Conservation (phyloP, 2,113 vertebrate species). For the Chinchilla lanigera region DNA sequence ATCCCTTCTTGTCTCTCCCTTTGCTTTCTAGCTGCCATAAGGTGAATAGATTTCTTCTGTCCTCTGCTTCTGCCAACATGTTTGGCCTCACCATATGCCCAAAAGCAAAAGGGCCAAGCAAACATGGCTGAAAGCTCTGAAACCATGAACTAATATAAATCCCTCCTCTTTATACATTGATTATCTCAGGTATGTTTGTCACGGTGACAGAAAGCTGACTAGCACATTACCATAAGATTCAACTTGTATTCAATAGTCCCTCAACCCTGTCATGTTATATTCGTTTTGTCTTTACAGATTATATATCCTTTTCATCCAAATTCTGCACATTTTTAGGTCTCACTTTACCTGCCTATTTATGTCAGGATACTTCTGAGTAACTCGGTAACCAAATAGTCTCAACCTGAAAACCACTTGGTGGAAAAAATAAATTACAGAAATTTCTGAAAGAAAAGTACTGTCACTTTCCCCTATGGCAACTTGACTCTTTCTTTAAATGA, state of each 20-base stretch:
- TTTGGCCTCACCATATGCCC: neutral
- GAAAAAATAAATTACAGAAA: neutral
- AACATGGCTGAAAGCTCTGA: neutral
- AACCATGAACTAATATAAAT: neutral
- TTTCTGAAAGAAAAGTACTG: neutral
- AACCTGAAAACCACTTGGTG: neutral
- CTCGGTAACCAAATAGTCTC: neutral
- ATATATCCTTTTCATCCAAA: constrained; percentile 46
- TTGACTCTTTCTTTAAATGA: neutral
- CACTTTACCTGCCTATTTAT: neutral
- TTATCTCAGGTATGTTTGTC: neutral
- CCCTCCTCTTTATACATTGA: neutral
- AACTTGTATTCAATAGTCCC: constrained; percentile 55
- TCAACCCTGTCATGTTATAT: neutral
- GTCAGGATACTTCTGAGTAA: constrained; percentile 23
- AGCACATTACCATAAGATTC: neutral
- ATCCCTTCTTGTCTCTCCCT: neutral
- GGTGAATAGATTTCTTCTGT: neutral
- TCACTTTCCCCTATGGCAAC: neutral
- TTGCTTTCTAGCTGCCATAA: neutral
- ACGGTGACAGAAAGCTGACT: neutral
- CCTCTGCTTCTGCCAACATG: neutral
- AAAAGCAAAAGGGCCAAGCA: neutral
- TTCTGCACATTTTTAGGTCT: neutral
- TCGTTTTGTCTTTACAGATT: constrained; percentile 41